A percentile compares a stretch with the other conserved stretches of the same genome.
Evolutionary conservation across 2,888 invertebrate species (phyloP).

Genomic region (Strigamia maritima): DNA sequence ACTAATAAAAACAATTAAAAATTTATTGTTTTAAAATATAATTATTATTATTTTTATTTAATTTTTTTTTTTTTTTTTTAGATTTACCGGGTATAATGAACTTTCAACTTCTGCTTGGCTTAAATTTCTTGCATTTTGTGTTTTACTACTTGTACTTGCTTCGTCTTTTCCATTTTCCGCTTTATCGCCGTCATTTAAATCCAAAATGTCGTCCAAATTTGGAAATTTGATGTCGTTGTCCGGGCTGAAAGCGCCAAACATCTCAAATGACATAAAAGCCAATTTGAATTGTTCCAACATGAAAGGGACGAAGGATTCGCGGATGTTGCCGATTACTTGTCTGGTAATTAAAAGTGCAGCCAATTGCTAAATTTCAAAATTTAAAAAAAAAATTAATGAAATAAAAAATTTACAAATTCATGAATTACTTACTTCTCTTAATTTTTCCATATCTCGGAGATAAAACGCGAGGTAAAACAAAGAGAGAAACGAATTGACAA

Average conservation of each 20-base stretch:
- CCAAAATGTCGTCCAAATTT: background rate
- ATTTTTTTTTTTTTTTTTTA: too few relatives aligned
- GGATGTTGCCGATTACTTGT: slow-evolving; percentile 93
- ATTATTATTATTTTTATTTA: too few relatives aligned
- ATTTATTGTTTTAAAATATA: too few relatives aligned
- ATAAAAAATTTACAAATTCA: background rate
- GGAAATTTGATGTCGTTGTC: background rate
- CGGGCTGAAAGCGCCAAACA: slow-evolving; percentile 36
- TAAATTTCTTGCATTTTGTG: slow-evolving; percentile 56
- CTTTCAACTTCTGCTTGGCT: slow-evolving; percentile 87
- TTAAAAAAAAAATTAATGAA: background rate
- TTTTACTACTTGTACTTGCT: slow-evolving; percentile 42
- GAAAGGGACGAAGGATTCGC: slow-evolving; percentile 90
- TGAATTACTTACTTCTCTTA: slow-evolving; percentile 80
- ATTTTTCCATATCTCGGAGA: slow-evolving; percentile 87
- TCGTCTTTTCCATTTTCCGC: background rate
- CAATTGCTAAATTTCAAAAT: slow-evolving; percentile 69
- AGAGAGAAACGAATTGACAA: slow-evolving; percentile 94
- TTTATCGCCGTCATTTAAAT: slow-evolving; percentile 43
- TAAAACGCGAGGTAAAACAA: slow-evolving; percentile 98
- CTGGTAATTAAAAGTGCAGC: slow-evolving; percentile 91
- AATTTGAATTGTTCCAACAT: slow-evolving; percentile 78
- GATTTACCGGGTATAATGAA: slow-evolving; percentile 71
- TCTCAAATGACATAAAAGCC: slow-evolving; percentile 59
- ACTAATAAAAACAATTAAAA: slow-evolving; percentile 61